Evolutionary conservation across 2,113 vertebrate genomes (phyloP), one percentile per base, ranked within the genome.

Genomic region (Callionymus lyra): DNA sequence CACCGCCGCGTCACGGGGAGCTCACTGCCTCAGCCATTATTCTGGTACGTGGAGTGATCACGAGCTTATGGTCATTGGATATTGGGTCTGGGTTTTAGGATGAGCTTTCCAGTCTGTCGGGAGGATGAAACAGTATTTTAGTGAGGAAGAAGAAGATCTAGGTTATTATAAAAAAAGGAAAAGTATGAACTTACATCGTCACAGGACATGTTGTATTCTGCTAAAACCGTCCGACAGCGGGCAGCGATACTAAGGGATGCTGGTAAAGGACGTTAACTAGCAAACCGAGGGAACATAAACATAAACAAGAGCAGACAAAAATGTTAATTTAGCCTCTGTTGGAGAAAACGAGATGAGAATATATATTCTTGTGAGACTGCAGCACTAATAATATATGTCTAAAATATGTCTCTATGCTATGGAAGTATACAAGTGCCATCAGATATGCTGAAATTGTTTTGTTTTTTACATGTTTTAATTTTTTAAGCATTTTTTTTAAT

Each of bases 121-220:
- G n/a, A n/a, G n/a, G n/a, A 81, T 60, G 76, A 12, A 50, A 53
- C 21, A 16, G 16, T 9, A 12, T 19, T 11, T 50, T 34, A 27
- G n/a, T n/a, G n/a, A n/a, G n/a, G 49, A 10, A 12, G 2, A 21
- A 1, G 37, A 31, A 47, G 17, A 41, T 21, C 6, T 0, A n/a
- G 16, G 9, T 9, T 0, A 8, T 9, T 6, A 1, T 17, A 35
- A 46, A 15, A 19, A 35, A 11, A 43, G 12, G 41, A 35, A 11
- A 43, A 10, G 41, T 14, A 40, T 9, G 13, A 53, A 91, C 94
- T 91, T 79, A 99, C 95, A 57, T 99, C 94, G 71, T 98, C 95
- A 80, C 95, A 99, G 64, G 95, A 99, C 95, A 99, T 99, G 70
- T 99, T 99, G 84, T 99, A 99, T 74, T 99, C 95, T 73, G 94